These are phyloP conservation scores for Himalopsyche japonica DNA, from an alignment of 2,888 invertebrate species.

Conservation along the genomic window DNA sequence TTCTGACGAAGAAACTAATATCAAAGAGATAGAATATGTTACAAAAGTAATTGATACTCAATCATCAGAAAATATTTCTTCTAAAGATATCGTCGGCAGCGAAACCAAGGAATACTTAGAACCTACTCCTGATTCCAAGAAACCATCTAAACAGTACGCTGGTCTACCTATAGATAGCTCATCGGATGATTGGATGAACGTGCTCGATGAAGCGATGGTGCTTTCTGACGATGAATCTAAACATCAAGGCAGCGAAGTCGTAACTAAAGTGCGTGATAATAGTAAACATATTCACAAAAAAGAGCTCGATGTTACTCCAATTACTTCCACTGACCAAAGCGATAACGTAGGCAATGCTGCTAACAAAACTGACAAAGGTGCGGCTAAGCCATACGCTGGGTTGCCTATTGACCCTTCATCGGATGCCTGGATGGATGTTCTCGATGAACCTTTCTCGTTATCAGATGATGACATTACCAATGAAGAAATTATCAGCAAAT, in stretches of 20 bases:
- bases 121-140: too few relatives aligned
- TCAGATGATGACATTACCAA: slow-evolving; percentile 45
- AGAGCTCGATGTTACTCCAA: not conserved
- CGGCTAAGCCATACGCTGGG: slow-evolving; percentile 32
- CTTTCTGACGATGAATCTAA: slow-evolving; percentile 38
- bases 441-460: slow-evolving; percentile 49
- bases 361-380: too few relatives aligned
- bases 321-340: not conserved
- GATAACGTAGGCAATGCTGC: too few relatives aligned
- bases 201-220: slow-evolving; percentile 40
- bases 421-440: slow-evolving; percentile 41
- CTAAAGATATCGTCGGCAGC: too few relatives aligned
- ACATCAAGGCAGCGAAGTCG: not conserved
- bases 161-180: slow-evolving; percentile 35
- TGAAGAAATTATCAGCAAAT: not conserved
- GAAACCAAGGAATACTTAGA: too few relatives aligned
- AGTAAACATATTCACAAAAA: too few relatives aligned
- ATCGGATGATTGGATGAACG: slow-evolving; percentile 39
- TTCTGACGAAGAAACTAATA: slow-evolving; percentile 42
- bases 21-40: not conserved
- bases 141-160: slow-evolving; percentile 22
- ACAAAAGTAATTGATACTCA: not conserved
- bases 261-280: too few relatives aligned
- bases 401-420: slow-evolving; percentile 43
- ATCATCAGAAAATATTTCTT: too few relatives aligned